phyloP scores from a whole-genome alignment of 2,113 vertebrate species.

The Electrona antarctica region DNA sequence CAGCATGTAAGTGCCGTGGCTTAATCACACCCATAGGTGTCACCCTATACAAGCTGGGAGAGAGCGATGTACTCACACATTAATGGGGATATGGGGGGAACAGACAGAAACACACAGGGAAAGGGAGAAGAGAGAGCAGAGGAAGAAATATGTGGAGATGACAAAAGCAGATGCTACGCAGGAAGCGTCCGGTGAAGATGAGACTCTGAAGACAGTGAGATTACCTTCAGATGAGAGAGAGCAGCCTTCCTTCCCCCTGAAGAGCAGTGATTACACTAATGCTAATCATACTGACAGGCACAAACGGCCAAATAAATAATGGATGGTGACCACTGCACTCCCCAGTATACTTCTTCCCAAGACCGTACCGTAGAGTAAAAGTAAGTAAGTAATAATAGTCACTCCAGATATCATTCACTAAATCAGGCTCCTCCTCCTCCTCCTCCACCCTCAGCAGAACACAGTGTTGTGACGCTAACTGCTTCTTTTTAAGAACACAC shows the following conservation, averaged over 20 bases:
- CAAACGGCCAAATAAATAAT: constrained; percentile 85
- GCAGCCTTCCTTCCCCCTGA: constrained; percentile 76
- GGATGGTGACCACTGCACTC: constrained; percentile 81
- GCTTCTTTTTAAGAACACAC: constrained; percentile 51
- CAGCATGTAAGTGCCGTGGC: constrained; percentile 69
- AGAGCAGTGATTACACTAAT: constrained; percentile 83
- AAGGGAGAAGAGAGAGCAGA: constrained; percentile 35
- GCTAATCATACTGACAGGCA: constrained; percentile 85
- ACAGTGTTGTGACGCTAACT: constrained; percentile 60
- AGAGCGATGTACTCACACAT: constrained; percentile 66
- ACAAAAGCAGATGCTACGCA: constrained; percentile 83
- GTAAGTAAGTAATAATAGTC: constrained; percentile 75
- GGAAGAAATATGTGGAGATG: constrained; percentile 79
- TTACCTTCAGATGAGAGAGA: constrained; percentile 80
- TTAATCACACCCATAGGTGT: constrained; percentile 82
- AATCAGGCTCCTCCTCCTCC: constrained; percentile 72
- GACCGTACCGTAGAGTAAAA: constrained; percentile 73
- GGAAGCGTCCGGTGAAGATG: constrained; percentile 75
- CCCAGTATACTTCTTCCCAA: constrained; percentile 71
- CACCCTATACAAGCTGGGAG: constrained; percentile 84
- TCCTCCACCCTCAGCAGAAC: constrained; percentile 51
- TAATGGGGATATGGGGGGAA: constrained; percentile 62
- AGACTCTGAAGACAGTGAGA: constrained; percentile 75
- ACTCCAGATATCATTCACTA: constrained; percentile 73
- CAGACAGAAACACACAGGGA: constrained; percentile 27